Base-by-base conservation (phyloP, 2,113 vertebrate genomes). In the Nyctibius bracteatus region DNA sequence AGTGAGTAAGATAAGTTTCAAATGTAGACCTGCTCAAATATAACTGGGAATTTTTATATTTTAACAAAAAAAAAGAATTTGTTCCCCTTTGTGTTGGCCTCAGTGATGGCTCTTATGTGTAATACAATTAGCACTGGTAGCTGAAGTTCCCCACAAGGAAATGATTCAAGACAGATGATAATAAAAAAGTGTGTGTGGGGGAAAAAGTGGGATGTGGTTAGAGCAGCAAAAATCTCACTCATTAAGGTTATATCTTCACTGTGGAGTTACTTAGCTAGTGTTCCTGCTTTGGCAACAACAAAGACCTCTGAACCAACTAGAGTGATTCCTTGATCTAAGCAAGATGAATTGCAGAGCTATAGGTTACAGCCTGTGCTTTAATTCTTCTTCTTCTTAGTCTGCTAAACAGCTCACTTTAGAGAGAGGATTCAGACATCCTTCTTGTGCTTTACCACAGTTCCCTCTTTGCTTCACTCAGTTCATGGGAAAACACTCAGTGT, bases 141-240 rank as follows among this genome's bases (percentile, higher is more conserved):
- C 93, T 97, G 97, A 95, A 94, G 68, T 94, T 97, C 90, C 83
- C 94, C 68, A 82, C 83, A 96, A 97, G 90, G 86, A 96, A 96
- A 89, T 97, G 28, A 98, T 97, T 96, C 87, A 97, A 98, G 98
- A 96, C 91, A 98, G 96, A 97, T 97, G 96, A 97, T 87, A 97
- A 95, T 94, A 97, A 97, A 96, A 97, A 84, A n/a, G n/a, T n/a
- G n/a, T n/a, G n/a, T n/a, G 91, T 72, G 35, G 43, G 55, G 43
- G 43, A 66, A 33, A 57, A 81, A 88, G 18, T 47, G 30, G 61
- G 79, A 61, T 94, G 73, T 86, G 85, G 84, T 86, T 81, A 83
- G n/a, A 92, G 65, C 72, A 85, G 27, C 52, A 95, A 77, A 85
- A 72, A 55, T 74, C 47, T 89, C 61, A 65, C 87, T 95, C 85